Percentiles rank a stretch among this genome's conserved stretches.
Conservation (phyloP, 2,797 vertebrate genomes). For the Gallinago stenura region DNA sequence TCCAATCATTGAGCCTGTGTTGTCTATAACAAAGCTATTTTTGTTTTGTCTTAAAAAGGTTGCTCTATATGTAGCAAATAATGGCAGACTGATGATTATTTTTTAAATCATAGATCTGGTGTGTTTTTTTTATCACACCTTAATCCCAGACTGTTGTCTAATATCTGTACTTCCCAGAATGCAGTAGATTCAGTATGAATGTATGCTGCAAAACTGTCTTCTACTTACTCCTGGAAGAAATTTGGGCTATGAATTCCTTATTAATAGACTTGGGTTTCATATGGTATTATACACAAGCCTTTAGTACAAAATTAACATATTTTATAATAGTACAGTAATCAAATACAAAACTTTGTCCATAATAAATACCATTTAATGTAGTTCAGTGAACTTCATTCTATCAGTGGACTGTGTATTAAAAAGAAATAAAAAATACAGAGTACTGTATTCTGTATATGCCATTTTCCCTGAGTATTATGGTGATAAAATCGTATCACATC, state of each 20-base stretch:
- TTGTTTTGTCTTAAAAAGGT: neutral
- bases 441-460: neutral
- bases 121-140: neutral
- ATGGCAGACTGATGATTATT: neutral
- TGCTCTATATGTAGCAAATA: neutral
- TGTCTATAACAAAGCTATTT: neutral
- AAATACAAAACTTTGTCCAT: neutral
- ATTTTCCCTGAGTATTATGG: neutral
- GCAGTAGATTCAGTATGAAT: neutral
- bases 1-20: neutral
- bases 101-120: neutral
- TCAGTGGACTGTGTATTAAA: neutral
- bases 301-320: neutral
- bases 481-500: neutral
- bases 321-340: neutral
- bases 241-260: neutral
- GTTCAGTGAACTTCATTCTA: neutral
- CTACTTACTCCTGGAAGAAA: neutral
- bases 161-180: neutral
- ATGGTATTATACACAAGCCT: neutral
- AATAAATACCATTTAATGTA: neutral
- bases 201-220: neutral
- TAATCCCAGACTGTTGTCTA: neutral
- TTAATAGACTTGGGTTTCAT: neutral
- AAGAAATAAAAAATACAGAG: neutral